Percentiles rank a stretch among this genome's conserved stretches.
These are phyloP conservation scores for Micromys minutus DNA, from an alignment of 2,113 vertebrate genomes.

Conservation along the genomic window DNA sequence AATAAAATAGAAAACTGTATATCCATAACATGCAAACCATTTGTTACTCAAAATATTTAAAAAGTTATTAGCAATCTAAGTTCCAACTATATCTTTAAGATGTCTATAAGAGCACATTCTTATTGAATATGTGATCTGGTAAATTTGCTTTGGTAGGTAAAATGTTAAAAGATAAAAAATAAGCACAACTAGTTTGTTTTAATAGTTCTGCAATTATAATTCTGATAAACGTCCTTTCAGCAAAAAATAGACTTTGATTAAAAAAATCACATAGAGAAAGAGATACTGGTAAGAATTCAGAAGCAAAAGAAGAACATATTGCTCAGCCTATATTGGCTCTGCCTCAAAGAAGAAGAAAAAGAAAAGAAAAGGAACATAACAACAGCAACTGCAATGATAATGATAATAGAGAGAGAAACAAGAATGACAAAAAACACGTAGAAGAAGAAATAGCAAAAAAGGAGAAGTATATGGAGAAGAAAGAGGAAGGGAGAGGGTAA, in stretches of 20 bases:
- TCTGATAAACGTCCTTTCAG: slow-evolving; percentile 60
- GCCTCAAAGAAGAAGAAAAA: neutral
- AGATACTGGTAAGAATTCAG: slow-evolving; percentile 60
- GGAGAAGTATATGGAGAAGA: no score
- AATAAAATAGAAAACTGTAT: slow-evolving; percentile 55
- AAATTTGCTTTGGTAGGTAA: slow-evolving; percentile 9
- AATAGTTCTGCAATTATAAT: slow-evolving; percentile 23
- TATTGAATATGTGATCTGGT: neutral
- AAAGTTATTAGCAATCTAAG: slow-evolving; percentile 29
- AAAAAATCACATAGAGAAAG: slow-evolving; percentile 40
- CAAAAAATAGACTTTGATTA: slow-evolving; percentile 52
- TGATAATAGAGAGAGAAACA: neutral
- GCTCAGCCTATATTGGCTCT: slow-evolving; percentile 2
- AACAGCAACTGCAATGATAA: no score
- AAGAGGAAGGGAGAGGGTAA: neutral
- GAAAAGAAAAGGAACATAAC: neutral
- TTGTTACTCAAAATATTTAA: slow-evolving; percentile 39
- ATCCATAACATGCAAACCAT: slow-evolving; percentile 27
- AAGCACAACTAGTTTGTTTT: slow-evolving; percentile 53
- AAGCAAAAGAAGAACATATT: neutral
- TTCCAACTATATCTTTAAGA: neutral
- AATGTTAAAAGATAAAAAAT: slow-evolving; percentile 50
- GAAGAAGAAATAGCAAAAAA: no score
- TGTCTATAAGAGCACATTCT: slow-evolving; percentile 11
- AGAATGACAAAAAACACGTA: no score